These are phyloP conservation scores for Drosophila bipectinata DNA, from an alignment of 1,140 invertebrate genomes.

Conservation along the genomic window DNA sequence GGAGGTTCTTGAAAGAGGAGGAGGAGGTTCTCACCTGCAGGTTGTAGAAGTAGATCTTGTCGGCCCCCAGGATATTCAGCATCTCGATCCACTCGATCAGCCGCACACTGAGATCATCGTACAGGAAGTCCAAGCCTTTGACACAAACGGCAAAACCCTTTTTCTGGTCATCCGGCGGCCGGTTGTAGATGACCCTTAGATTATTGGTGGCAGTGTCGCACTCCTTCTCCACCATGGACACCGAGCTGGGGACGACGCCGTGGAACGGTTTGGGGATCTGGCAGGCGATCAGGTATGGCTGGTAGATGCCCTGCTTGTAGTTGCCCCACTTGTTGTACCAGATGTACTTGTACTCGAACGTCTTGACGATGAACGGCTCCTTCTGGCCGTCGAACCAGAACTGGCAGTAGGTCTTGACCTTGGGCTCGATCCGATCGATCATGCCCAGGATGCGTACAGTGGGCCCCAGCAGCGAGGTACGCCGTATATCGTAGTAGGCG, in stretches of 20 bases:
- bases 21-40: conserved; percentile 85
- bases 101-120: conserved; percentile 94
- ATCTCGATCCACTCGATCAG: conserved; percentile 98
- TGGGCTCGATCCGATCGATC: conserved; percentile 94
- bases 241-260: conserved; percentile 90
- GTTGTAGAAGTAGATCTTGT: conserved; percentile 97
- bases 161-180: conserved; percentile 87
- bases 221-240: conserved; percentile 93
- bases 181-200: conserved; percentile 93
- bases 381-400: conserved; percentile 95
- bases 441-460: conserved; percentile 94
- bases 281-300: conserved; percentile 95
- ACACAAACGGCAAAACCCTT: conserved; percentile 97
- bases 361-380: conserved; percentile 91
- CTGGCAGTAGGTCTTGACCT: conserved; percentile 92
- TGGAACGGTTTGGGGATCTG: conserved; percentile 91
- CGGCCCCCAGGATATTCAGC: conserved; percentile 92
- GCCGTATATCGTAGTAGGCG: conserved; percentile 93
- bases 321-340: conserved; percentile 98
- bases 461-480: conserved; percentile 90
- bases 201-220: conserved; percentile 95
- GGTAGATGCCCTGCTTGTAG: conserved; percentile 95
- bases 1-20: background rate
- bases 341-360: conserved; percentile 95
- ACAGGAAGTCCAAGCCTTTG: conserved; percentile 95